Evolutionary conservation across 1,140 invertebrate species (phyloP), one percentile per base, ranked within the genome.

Genomic region (Archegozetes longisetosus): DNA sequence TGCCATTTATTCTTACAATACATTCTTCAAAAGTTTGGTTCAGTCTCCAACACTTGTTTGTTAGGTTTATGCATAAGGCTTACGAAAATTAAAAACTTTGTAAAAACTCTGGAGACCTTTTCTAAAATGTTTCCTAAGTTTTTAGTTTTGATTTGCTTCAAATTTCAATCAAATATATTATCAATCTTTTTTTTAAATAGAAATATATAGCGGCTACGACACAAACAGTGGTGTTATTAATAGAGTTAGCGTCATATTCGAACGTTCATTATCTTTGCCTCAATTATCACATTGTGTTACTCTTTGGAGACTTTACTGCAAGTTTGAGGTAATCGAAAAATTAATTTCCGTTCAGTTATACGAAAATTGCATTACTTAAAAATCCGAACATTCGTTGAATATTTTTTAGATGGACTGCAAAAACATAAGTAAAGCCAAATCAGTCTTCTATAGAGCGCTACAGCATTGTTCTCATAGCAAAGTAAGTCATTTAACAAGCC

Each of bases 391-490:
- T 40, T 40, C 6, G 17, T 9, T 40, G 6, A 40, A 40, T 40
- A 40, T 40, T 40, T 9, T 40, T 40, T 9, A 40, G 17, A 40
- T 40, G 32, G 17, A 40, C 6, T 40, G 13, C 3, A 32, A 58
- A 17, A 22, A 60, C n/a, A 23, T 9, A 4, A 13, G 64, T 3
- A 67, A 66, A 61, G 66, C 69, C 2, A 70, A 70, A 66, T 70
- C 69, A 26, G 61, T 76, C 14, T 72, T 72, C 60, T 74, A 75
- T 64, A 64, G 70, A 65, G 71, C 72, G 12, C 26, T 75, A 13
- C 74, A 76, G 62, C 63, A 68, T 14, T 75, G 73, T 64, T 72
- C 73, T 22, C 74, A 72, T 72, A 65, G 66, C 22, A 76, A 75
- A 68, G 73, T 74, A 70, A 63, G 4, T 61, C 17, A 26, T 54